Base-by-base conservation (phyloP, 2,113 vertebrate genomes). In the Indicator indicator region DNA sequence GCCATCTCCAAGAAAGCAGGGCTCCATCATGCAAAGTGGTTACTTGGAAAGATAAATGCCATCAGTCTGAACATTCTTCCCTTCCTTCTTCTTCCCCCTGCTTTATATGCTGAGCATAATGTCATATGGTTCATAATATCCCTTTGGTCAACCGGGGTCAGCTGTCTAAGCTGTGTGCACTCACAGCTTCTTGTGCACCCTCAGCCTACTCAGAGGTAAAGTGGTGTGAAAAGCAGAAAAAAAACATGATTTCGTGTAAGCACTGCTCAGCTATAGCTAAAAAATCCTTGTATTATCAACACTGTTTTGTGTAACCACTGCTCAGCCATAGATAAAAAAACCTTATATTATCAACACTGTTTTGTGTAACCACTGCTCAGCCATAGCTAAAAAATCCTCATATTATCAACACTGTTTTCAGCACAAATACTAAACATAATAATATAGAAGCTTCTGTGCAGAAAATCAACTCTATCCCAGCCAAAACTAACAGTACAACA, bases 311-410 rank as follows among this genome's bases (percentile, higher is more conserved):
- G 36, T 36, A 36, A 36, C 36, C 8, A 36, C n/a, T 46, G 12
- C 28, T 9, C 24, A 65, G 10, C 24, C 50, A 11, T 9, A 59
- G 5, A 1, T 1, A 65, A 72, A 78, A 16, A 16, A 40, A 32
- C 5, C 0, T 2, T 79, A 13, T 7, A 0, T 40, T 52, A 30
- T 16, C 16, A 33, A 42, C 5, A 40, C 9, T 46, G 6, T 52
- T 80, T 65, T 16, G n/a, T n/a, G n/a, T n/a, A n/a, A n/a, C n/a
- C n/a, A n/a, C n/a, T 46, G 11, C 28, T 9, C 23, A 65, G 10
- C 24, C 50, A 11, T 9, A 59, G 5, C 1, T 1, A 64, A 72
- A 78, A 16, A 16, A 40, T 38, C 5, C 0, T 2, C 71, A 13
- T 7, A 0, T 40, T 52, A 28, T 16, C 16, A 33, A 42, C 5